Base-by-base conservation (phyloP, 2,113 vertebrate species). In the Podiceps cristatus region DNA sequence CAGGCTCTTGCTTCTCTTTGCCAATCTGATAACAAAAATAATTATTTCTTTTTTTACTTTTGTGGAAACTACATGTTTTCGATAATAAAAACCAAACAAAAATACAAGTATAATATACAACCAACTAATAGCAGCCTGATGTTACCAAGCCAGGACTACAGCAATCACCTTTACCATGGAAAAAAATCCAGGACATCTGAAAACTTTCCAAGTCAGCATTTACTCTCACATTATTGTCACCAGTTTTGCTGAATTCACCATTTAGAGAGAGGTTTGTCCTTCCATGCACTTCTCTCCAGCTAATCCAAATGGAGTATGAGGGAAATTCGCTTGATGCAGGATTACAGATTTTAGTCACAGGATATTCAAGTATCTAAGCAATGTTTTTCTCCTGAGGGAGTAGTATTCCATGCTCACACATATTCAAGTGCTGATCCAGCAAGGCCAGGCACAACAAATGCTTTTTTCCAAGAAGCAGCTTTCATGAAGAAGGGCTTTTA, bases 11-110 rank as follows among this genome's bases (percentile, higher is more conserved):
- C 63, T 94, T 96, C 77, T 79, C 55, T 86, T 88, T 86, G 96
- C 96, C 95, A 95, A 97, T 95, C 91, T 79, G 87, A 96, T 96
- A 97, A 94, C 80, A 62, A 82, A 75, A 88, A 90, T 35, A 2
- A 75, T 90, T 89, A 88, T 29, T 66, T 73, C 66, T 59, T 85
- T 59, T 85, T 77, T 67, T 47, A 75, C 69, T 97, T 97, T 96
- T 28, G 7, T 60, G 92, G 94, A 96, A 96, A 95, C 42, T 82
- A 73, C 75, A 59, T 68, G 58, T 27, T 89, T 88, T 76, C 81
- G 69, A 93, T 64, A 96, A 96, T 96, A 95, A 91, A 64, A 88
- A 84, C 76, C 58, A 58, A 95, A 87, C 20, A 80, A 91, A 95
- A 91, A 73, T 50, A 52, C 62, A 76, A 94, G 28, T 58, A 53